Base-by-base conservation (phyloP, 23 tunicate genomes). In the Styela plicata region DNA sequence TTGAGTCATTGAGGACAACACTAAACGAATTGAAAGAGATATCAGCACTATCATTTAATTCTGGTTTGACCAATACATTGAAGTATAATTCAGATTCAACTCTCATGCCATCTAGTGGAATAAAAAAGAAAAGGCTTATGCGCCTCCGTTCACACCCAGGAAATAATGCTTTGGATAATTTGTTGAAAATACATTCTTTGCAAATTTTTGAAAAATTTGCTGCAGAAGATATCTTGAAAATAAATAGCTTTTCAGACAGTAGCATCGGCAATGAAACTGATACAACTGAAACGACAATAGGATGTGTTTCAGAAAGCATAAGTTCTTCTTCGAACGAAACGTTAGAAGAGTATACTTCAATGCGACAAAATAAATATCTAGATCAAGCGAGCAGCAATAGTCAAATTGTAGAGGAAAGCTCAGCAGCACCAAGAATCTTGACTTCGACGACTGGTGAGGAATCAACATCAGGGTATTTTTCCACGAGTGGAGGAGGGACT, bases 251-350 rank as follows among this genome's bases (percentile, higher is more conserved):
- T 67, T 27, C 31, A 25, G 71, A 67, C 18, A 67, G 22, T 17
- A 67, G 71, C 31, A 18, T 67, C 17, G 71, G 31, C 22, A 67
- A 67, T 67, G 71, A 67, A 67, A 25, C 71, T 1, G 71, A 67
- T 29, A 67, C 31, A 29, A 67, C 71, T 18, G 2, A 67, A 29
- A 25, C 71, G 17, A 67, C 2, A 25, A 25, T 67, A 1, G 31
- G 22, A 17, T 67, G 71, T 67, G 31, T 25, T 16, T 67, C 71
- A 18, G 71, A 67, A 29, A 67, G 71, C 71, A 67, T 67, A 13
- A 27, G 31, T 44, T 44, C 57, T 44, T 44, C 57, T 44, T 44
- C 57, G 13, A 44, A 44, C 13, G 57, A 44, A 7, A 5, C 13
- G 13, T 7, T 44, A 7, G 57, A 44, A 5, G 13, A 44, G 13